phyloP scores from a whole-genome alignment of 2,888 invertebrate species.

The Operophtera brumata region DNA sequence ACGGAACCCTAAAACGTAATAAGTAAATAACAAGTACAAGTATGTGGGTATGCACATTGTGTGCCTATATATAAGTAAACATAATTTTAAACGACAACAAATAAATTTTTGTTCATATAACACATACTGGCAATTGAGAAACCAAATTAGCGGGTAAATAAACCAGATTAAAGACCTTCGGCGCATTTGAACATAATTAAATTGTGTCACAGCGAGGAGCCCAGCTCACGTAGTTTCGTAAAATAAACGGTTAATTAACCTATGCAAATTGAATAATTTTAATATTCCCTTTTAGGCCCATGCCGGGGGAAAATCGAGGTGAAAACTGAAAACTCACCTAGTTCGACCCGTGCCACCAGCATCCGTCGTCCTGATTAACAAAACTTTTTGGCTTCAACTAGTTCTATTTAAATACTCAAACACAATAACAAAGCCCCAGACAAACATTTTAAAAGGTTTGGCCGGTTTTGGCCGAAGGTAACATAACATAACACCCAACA shows the following conservation, averaged over 20 bases:
- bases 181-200: constrained; percentile 35
- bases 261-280: constrained; percentile 67
- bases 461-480: too few relatives aligned
- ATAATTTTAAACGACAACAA: too few relatives aligned
- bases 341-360: constrained; percentile 29
- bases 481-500: too few relatives aligned
- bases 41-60: too few relatives aligned
- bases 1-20: too few relatives aligned
- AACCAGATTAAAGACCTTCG: constrained; percentile 26
- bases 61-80: too few relatives aligned
- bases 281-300: constrained; percentile 47
- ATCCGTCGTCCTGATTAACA: constrained; percentile 66
- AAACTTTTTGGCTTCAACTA: constrained; percentile 54
- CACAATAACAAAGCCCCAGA: not conserved
- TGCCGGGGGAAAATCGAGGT: constrained; percentile 54
- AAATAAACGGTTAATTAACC: constrained; percentile 56
- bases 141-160: constrained; percentile 12
- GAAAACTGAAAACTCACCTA: constrained; percentile 53
- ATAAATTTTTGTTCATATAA: too few relatives aligned
- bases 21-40: too few relatives aligned
- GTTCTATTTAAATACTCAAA: constrained; percentile 3
- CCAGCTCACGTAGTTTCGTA: constrained; percentile 41
- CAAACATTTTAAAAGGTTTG: not conserved
- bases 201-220: constrained; percentile 32
- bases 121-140: not conserved